Conservation (phyloP, 2,888 invertebrate species). For the Parthenolecanium corni region DNA sequence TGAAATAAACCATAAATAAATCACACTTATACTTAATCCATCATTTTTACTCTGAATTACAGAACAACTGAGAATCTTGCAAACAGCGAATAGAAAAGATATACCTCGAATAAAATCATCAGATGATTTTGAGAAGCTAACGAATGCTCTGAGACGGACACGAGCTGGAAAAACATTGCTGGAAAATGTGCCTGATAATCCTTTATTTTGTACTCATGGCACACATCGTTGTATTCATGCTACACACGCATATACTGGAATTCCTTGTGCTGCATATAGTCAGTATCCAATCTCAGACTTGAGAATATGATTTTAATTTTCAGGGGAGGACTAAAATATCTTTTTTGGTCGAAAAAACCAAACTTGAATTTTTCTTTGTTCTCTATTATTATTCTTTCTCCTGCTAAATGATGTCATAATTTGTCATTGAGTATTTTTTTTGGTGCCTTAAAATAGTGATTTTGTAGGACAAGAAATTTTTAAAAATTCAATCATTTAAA, state of each 20-base stretch:
- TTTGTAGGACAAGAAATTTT: no score
- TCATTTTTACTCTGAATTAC: conserved; percentile 18
- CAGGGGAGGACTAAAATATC: background rate
- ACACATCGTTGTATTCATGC: conserved; percentile 85
- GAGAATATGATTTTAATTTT: no score
- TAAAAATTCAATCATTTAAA: no score
- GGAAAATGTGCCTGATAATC: conserved; percentile 47
- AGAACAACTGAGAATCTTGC: conserved; percentile 63
- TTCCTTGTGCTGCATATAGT: conserved; percentile 80
- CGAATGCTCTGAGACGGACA: conserved; percentile 36
- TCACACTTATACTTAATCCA: no score
- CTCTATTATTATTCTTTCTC: background rate
- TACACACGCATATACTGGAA: conserved; percentile 78
- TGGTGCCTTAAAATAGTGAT: no score
- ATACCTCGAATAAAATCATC: conserved; percentile 38
- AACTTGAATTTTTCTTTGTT: no score
- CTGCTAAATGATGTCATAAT: no score
- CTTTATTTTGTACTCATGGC: conserved; percentile 69
- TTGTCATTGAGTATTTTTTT: no score
- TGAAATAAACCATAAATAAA: no score
- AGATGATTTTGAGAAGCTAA: conserved; percentile 38
- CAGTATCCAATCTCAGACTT: conserved; percentile 48
- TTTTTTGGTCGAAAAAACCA: background rate
- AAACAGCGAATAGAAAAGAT: conserved; percentile 41
- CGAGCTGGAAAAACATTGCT: conserved; percentile 35